Conservation (phyloP, 2,888 invertebrate species). For the Diplolepis rosae region DNA sequence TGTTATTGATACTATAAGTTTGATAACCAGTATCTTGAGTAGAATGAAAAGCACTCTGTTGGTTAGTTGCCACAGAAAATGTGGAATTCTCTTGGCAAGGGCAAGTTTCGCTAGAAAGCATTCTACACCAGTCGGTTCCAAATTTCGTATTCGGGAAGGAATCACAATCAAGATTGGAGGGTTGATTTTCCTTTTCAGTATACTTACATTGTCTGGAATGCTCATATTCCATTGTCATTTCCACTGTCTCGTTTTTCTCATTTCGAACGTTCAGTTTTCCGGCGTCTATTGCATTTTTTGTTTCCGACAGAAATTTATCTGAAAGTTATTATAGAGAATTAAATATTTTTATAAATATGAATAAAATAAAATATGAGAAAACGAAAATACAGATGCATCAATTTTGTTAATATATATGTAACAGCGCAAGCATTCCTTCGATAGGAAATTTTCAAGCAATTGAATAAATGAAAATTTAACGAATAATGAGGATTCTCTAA, state of each 20-base stretch:
- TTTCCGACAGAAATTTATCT: background rate
- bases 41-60: conserved; percentile 57
- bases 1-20: conserved; percentile 64
- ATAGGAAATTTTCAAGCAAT: no score
- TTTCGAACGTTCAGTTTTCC: conserved; percentile 13
- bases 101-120: conserved; percentile 54
- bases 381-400: no score
- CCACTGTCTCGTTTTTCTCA: conserved; percentile 36
- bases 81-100: conserved; percentile 55
- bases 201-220: conserved; percentile 45
- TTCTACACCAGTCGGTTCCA: conserved; percentile 51
- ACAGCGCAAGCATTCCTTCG: no score
- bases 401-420: no score
- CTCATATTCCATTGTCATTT: conserved; percentile 50
- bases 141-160: background rate
- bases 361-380: conserved; percentile 24
- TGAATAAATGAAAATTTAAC: no score
- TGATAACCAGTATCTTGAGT: conserved; percentile 70
- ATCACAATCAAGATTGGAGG: conserved; percentile 23
- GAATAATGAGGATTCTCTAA: no score
- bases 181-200: conserved; percentile 36
- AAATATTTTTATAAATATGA: conserved; percentile 4
- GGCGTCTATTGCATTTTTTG: background rate
- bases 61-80: conserved; percentile 55
- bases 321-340: conserved; percentile 32